These are phyloP conservation scores for Selenia dentaria DNA, from an alignment of 2,888 invertebrate genomes.

Conservation along the genomic window DNA sequence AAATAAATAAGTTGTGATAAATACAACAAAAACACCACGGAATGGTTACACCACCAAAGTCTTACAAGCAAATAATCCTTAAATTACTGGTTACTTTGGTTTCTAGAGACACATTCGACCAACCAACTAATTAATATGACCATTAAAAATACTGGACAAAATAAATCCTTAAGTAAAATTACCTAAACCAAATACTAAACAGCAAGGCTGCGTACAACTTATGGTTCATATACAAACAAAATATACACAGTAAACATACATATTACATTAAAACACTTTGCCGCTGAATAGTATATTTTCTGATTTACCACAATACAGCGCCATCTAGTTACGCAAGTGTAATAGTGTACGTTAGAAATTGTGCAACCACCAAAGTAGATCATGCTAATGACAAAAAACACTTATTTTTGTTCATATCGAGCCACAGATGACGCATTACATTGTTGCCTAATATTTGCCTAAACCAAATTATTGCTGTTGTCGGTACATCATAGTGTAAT, in stretches of 20 bases:
- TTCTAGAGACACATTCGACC: constrained; percentile 63
- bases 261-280: too few relatives aligned
- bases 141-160: constrained; percentile 61
- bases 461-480: constrained; percentile 75
- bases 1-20: constrained; percentile 47
- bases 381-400: too few relatives aligned
- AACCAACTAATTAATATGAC: constrained; percentile 49
- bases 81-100: constrained; percentile 62
- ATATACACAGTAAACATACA: too few relatives aligned
- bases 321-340: neutral
- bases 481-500: constrained; percentile 63
- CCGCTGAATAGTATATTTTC: too few relatives aligned
- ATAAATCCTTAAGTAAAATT: constrained; percentile 57
- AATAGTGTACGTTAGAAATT: too few relatives aligned
- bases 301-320: neutral
- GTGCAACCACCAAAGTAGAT: neutral
- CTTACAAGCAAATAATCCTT: constrained; percentile 48
- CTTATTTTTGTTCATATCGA: neutral
- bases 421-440: neutral
- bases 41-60: constrained; percentile 51
- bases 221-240: neutral
- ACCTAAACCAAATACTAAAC: constrained; percentile 60
- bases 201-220: neutral
- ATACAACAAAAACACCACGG: constrained; percentile 40
- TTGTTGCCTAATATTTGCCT: constrained; percentile 40